Percentiles rank a stretch among this genome's conserved stretches.
These are phyloP conservation scores for Blastomussa wellsi DNA, from an alignment of 92 coral and sea anemone genomes.

Conservation along the genomic window DNA sequence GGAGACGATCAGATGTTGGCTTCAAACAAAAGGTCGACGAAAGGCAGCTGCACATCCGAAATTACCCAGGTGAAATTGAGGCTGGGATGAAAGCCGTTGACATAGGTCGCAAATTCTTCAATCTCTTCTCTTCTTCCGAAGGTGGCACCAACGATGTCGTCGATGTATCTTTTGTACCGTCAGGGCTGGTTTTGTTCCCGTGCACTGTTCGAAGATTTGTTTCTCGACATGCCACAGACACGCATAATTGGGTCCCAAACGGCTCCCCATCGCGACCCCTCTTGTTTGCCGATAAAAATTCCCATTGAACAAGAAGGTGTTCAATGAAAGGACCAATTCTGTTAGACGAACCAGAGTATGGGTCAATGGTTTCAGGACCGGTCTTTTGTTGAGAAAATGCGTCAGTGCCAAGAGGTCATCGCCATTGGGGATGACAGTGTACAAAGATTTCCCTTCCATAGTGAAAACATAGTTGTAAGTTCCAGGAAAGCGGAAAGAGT, in stretches of 20 bases:
- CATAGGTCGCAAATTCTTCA: neutral
- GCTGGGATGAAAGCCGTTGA: conserved; percentile 7
- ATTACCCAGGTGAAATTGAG: conserved; percentile 1
- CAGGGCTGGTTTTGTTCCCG: conserved; percentile 3
- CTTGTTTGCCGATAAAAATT: neutral
- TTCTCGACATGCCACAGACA: conserved; percentile 1
- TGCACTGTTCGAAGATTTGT: neutral
- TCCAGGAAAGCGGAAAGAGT: neutral
- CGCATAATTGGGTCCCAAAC: neutral
- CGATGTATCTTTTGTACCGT: neutral
- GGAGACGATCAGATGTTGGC: conserved; percentile 14
- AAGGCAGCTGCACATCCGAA: conserved; percentile 8
- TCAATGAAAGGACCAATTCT: conserved; percentile 29
- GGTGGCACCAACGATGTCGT: conserved; percentile 13
- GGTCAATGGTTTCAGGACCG: conserved; percentile 1
- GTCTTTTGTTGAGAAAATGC: neutral
- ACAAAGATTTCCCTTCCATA: too few species aligned
- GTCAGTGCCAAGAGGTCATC: neutral
- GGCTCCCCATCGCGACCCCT: conserved; percentile 8
- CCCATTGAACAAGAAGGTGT: too few species aligned
- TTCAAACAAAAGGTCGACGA: conserved; percentile 1
- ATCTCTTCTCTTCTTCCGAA: conserved; percentile 5
- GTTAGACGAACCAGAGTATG: conserved; percentile 15
- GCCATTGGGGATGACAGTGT: too few species aligned
- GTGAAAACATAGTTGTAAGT: too few species aligned